phyloP scores from a whole-genome alignment of 2,888 invertebrate species.

The Drosophila niveifrons region DNA sequence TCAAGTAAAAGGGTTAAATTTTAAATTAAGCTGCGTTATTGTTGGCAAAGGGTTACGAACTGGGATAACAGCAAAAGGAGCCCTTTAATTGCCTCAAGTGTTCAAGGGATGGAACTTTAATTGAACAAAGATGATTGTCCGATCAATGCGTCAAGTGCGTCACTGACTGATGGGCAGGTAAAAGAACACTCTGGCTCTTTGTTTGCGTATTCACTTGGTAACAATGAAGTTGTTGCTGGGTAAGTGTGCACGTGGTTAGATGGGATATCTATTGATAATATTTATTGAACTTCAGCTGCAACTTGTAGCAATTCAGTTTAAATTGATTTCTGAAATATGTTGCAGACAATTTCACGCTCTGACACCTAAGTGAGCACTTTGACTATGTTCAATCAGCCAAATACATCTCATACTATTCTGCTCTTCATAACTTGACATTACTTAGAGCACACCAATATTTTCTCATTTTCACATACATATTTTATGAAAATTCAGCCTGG shows the following conservation, averaged over 20 bases:
- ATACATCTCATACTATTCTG: neutral
- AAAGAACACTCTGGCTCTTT: slow-evolving; percentile 2
- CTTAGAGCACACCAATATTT: neutral
- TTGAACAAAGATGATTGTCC: slow-evolving; percentile 62
- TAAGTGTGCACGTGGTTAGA: slow-evolving; percentile 8
- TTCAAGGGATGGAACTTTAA: slow-evolving; percentile 50
- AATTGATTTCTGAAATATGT: slow-evolving; percentile 23
- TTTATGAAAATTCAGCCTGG: neutral
- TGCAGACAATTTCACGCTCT: slow-evolving; percentile 47
- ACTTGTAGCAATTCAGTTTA: slow-evolving; percentile 13
- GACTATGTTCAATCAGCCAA: neutral
- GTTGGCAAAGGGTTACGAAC: slow-evolving; percentile 27
- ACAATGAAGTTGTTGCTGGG: slow-evolving; percentile 7
- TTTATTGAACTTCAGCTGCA: slow-evolving; percentile 13
- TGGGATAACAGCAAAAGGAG: neutral
- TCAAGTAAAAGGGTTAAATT: slow-evolving; percentile 74
- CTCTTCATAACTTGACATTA: neutral
- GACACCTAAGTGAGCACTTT: slow-evolving; percentile 16
- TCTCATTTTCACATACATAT: neutral
- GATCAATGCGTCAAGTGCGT: slow-evolving; percentile 48
- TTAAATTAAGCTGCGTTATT: slow-evolving; percentile 70
- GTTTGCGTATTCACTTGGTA: slow-evolving; percentile 31
- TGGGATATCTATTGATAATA: slow-evolving; percentile 22
- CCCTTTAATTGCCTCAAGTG: slow-evolving; percentile 67
- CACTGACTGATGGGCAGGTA: slow-evolving; percentile 6